Evolutionary conservation across 2,888 invertebrate genomes (phyloP).

Genomic region (Malacosoma neustria): DNA sequence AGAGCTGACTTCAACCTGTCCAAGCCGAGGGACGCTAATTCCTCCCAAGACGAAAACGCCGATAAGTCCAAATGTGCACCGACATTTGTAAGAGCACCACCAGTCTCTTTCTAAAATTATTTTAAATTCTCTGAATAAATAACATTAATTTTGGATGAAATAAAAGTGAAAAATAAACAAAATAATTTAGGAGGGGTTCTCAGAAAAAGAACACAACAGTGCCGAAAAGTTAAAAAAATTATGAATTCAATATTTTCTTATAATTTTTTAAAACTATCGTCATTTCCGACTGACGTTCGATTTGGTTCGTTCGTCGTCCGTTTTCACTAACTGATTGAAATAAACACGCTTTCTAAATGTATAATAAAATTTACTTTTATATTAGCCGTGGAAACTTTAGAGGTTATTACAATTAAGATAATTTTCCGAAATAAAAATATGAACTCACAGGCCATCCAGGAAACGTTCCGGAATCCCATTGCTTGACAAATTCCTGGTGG

Average conservation of each 20-base stretch:
- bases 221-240: neutral
- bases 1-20: slow-evolving; percentile 98
- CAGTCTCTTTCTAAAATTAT: slow-evolving; percentile 91
- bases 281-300: too few species aligned
- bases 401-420: neutral
- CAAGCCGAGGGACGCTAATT: slow-evolving; percentile 95
- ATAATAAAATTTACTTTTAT: too few species aligned
- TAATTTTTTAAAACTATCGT: too few species aligned
- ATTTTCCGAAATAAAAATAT: neutral
- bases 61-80: slow-evolving; percentile 99
- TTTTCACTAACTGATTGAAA: too few species aligned
- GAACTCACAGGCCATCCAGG: slow-evolving; percentile 92
- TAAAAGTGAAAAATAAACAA: too few species aligned
- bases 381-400: too few species aligned
- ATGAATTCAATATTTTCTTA: neutral
- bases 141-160: too few species aligned
- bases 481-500: slow-evolving; percentile 85
- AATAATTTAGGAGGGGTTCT: too few species aligned
- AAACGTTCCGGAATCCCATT: slow-evolving; percentile 92
- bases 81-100: slow-evolving; percentile 93
- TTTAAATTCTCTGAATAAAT: too few species aligned
- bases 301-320: too few species aligned
- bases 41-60: slow-evolving; percentile 97
- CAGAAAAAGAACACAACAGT: too few species aligned
- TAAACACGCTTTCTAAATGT: too few species aligned